Base-by-base conservation (phyloP, 2,888 invertebrate species). In the Sepioteuthis lessoniana region DNA sequence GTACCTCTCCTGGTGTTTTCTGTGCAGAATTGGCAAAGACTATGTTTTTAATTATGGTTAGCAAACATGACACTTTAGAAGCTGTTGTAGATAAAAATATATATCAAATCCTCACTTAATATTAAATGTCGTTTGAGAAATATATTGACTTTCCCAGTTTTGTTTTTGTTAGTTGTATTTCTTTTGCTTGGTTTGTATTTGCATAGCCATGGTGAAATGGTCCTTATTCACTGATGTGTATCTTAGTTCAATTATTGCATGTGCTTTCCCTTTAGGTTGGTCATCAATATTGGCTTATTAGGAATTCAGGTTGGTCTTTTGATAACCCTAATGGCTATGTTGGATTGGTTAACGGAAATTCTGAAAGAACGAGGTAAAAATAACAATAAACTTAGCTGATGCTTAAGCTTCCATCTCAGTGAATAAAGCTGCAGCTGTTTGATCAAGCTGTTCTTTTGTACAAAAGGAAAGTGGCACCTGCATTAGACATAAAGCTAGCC, bases 271-370 rank as follows among this genome's bases (percentile, higher is more conserved):
- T 35, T 35, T 76, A 10, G 31, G 8, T 76, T 76, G 16, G 16
- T 76, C 76, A n/a, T 76, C 76, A 13, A 76, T 76, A 76, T n/a
- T 76, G 35, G 76, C n/a, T 76, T n/a, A 76, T 76, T 76, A 76
- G n/a, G 76, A 92, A 92, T 92, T 92, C 28, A 92, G 37, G n/a
- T 47, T 92, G 31, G 37, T 91, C 91, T 28, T 55, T 55, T 55
- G 55, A 55, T 55, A 55, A 55, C 25, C 55, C 25, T 91, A 46
- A 91, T 91, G 19, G 28, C 91, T 91, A 31, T 31, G 38, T 4
- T 31, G 37, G 46, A 13, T 3, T 38, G 28, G 31, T 46, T 31
- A 38, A 91, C 13, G 42, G 92, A 92, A 42, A 47, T 19, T 31
- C 47, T 42, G 19, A 92, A 92, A 92, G 31, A 31, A 92, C 13